phyloP scores from a whole-genome alignment of 2,888 invertebrate species.

The Pandemis heparana region DNA sequence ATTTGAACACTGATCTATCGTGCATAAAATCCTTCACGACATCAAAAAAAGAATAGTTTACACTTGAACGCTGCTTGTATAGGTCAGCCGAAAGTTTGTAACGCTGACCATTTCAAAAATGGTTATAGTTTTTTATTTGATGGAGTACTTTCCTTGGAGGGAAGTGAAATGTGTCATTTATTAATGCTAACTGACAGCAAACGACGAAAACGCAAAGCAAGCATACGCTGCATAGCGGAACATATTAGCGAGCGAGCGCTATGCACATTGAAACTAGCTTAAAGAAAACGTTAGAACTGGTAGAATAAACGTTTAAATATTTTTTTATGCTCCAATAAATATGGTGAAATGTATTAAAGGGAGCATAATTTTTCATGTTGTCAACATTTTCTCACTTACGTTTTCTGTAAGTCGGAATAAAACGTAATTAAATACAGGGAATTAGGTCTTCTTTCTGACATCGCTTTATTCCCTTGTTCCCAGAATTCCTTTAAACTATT shows the following conservation, averaged over 20 bases:
- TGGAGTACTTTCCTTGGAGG: not conserved
- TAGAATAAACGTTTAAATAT: no score
- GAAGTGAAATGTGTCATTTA: not conserved
- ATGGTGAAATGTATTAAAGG: not conserved
- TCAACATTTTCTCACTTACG: no score
- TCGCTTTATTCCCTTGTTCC: constrained; percentile 5
- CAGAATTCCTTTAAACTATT: not conserved
- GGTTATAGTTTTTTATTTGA: not conserved
- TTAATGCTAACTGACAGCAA: not conserved
- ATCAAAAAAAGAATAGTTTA: not conserved
- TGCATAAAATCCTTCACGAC: not conserved
- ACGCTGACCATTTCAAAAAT: not conserved
- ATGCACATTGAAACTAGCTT: not conserved
- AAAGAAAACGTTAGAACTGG: no score
- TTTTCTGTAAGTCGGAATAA: not conserved
- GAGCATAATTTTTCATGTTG: not conserved
- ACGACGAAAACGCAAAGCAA: not conserved
- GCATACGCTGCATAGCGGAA: no score
- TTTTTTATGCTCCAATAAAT: no score
- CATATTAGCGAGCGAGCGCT: not conserved
- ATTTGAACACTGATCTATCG: not conserved
- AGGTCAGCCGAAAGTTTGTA: not conserved
- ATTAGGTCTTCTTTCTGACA: not conserved
- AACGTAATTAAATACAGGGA: not conserved
- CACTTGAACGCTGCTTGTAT: not conserved